Percentiles rank a stretch among this genome's conserved stretches.
Evolutionary conservation across 2,797 vertebrate genomes (phyloP).

Genomic region (Pantherophis alleghaniensis): DNA sequence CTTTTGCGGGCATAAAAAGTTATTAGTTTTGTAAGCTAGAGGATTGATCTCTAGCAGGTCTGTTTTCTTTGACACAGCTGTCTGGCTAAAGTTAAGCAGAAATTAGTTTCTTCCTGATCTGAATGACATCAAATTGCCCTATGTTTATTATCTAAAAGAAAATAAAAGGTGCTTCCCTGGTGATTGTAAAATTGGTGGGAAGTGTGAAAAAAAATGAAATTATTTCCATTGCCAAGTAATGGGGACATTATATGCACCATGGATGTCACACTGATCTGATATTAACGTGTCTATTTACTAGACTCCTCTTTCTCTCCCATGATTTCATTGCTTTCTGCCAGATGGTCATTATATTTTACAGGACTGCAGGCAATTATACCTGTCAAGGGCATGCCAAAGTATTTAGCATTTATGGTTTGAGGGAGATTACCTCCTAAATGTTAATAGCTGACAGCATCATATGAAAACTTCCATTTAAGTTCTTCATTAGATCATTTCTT

Average conservation of each 20-base stretch:
- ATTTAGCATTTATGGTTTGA: constrained; percentile 58
- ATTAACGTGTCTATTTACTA: constrained; percentile 23
- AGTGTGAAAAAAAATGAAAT: constrained; percentile 4
- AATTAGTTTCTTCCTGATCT: constrained; percentile 39
- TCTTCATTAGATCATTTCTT: constrained; percentile 9
- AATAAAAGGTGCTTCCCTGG: constrained; percentile 17
- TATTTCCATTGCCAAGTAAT: constrained; percentile 16
- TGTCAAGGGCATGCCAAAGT: constrained; percentile 58
- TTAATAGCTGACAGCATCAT: constrained; percentile 43
- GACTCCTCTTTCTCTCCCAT: constrained; percentile 13
- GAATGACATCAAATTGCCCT: constrained; percentile 35
- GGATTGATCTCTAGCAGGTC: constrained; percentile 47
- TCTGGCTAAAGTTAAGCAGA: constrained; percentile 44
- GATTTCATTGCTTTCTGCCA: constrained; percentile 49
- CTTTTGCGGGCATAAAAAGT: constrained; percentile 17
- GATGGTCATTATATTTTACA: constrained; percentile 57
- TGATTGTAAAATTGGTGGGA: constrained; percentile 12
- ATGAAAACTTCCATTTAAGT: constrained; percentile 11
- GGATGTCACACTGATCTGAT: constrained; percentile 19
- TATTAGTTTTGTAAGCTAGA: constrained; percentile 35
- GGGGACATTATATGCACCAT: constrained; percentile 8
- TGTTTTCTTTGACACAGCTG: constrained; percentile 48
- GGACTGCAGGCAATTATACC: constrained; percentile 54
- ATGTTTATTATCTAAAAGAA: constrained; percentile 20
- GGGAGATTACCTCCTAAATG: constrained; percentile 60